phyloP scores from a whole-genome alignment of 2,113 vertebrate genomes.

The Brachypodius melanocephalos region DNA sequence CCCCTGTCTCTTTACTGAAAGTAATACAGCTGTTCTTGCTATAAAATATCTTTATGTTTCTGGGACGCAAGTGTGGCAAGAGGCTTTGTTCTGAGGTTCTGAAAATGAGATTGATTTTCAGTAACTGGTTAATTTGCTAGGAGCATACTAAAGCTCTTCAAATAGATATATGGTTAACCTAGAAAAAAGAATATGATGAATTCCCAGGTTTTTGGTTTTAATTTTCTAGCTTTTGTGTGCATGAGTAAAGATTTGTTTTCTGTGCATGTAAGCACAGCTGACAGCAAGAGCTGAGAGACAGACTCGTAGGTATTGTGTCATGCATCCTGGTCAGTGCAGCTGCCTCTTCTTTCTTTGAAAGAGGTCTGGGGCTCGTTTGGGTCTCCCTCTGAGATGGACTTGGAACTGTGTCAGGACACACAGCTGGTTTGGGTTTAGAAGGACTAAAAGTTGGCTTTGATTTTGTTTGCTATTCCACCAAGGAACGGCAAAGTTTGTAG shows the following conservation, averaged over 20 bases:
- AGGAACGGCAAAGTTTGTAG: not conserved
- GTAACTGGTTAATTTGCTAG: not conserved
- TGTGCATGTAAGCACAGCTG: not conserved
- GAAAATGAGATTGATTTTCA: not conserved
- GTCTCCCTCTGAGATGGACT: not conserved
- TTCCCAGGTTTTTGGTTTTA: not conserved
- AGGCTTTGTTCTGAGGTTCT: not conserved
- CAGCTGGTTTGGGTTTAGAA: not conserved
- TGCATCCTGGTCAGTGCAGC: not conserved
- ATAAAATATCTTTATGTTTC: not conserved
- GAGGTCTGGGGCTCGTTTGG: not conserved
- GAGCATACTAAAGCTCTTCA: not conserved
- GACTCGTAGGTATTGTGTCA: fast-evolving
- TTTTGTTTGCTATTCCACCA: not conserved
- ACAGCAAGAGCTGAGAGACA: not conserved
- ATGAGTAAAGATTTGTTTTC: not conserved
- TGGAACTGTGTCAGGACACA: not conserved
- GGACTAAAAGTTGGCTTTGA: not conserved
- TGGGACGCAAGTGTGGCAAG: not conserved
- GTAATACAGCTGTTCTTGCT: not conserved
- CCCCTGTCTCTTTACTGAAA: not conserved
- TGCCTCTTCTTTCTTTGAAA: not conserved
- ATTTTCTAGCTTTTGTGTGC: not conserved
- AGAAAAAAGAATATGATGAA: not conserved
- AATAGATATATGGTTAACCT: not conserved